Evolutionary conservation across 2,888 invertebrate species (phyloP), one percentile per base, ranked within the genome.

Genomic region (Hirtodrosophila duncani): DNA sequence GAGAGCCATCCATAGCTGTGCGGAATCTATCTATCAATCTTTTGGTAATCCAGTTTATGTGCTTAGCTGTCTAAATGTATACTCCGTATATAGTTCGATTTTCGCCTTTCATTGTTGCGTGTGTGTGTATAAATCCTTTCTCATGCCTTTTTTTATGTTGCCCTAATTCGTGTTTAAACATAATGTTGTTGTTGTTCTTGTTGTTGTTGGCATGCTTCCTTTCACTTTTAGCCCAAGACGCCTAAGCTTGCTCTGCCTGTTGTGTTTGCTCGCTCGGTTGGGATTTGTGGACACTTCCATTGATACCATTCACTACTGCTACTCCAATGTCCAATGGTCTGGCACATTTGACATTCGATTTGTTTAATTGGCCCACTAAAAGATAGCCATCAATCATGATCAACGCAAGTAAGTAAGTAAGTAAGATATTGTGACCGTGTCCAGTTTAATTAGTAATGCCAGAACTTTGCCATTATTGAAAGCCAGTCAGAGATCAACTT

Each of bases 161-260:
- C 75, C n/a, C 69, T 81, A 75, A 81, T 80, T 70, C 79, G 65
- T 78, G 70, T 67, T 83, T 75, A 83, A 80, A 75, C 74, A 83
- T 65, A 52, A 53, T 77, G 75, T 80, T 74, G 78, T 63, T 65
- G 80, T 72, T 43, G 52, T 50, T 50, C 52, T 27, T 26, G n/a
- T n/a, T n/a, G 55, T 56, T 77, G 75, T 80, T 74, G 78, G 63
- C 66, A 81, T 72, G 45, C 52, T 50, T 50, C 52, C 24, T 26
- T 29, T 23, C n/a, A n/a, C 8, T 16, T n/a, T 20, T 49, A 24
- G 33, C 7, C 24, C 20, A 20, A 10, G 34, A 17, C 9, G 30
- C 30, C 37, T 17, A 31, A 38, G 16, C 39, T 27, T 27, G 50
- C 27, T 34, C 17, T 31, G 11, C 30, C 29, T 8, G 17, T 30